Base-by-base conservation (phyloP, 2,888 invertebrate species). In the Parnassius orleans region DNA sequence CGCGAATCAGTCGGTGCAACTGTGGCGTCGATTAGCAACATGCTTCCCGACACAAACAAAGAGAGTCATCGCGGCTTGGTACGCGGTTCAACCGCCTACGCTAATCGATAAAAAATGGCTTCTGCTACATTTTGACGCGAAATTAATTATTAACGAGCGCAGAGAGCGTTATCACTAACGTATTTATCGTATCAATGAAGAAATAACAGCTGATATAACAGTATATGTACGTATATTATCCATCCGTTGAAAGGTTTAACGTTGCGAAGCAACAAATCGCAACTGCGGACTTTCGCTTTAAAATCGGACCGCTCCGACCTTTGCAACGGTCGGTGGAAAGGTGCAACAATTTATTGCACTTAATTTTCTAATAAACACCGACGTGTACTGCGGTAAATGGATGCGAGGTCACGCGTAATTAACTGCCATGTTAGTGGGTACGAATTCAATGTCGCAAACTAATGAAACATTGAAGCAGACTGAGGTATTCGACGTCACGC, bases 41-140 rank as follows among this genome's bases (percentile, higher is more conserved):
- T 81, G 84, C 80, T 79, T 83, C 77, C 76, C 79, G 71, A 81
- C 79, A 80, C 87, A 90, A 90, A 90, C 90, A 91, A 88, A 89
- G 83, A 83, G 90, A 80, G 87, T 84, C 85, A 83, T 91, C 89
- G 83, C 90, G 75, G 84, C 78, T 81, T 88, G 90, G 90, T 89
- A 90, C 90, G 85, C 79, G 78, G 73, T 77, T 74, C 73, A 72
- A 76, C 71, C 76, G 74, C 78, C 78, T 75, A 75, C 69, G 69
- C 72, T 72, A 83, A 89, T 90, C 90, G 84, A 90, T 90, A 86
- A 53, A 76, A 73, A 72, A 68, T 76, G 76, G 75, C 76, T 78
- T 78, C 78, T 75, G 74, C 74, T 73, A 77, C 73, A 80, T 77
- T 79, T 76, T 75, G 15, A 50, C 48, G 24, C 46, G 19, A 12